These are phyloP conservation scores for Galbula dea DNA, from an alignment of 2,113 vertebrate genomes.

Conservation along the genomic window DNA sequence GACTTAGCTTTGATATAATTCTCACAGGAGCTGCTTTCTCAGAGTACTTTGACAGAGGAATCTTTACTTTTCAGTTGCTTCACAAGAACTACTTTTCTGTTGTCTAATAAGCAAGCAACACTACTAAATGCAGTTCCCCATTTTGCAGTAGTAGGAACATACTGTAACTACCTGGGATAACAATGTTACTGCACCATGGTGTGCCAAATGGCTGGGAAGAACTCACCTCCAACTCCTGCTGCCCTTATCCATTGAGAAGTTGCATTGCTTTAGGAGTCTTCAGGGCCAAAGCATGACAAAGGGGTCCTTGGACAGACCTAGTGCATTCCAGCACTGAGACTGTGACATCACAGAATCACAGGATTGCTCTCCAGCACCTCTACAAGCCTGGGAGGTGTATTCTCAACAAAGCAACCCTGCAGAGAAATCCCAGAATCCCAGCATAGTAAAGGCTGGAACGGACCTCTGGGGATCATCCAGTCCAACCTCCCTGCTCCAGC, in stretches of 20 bases:
- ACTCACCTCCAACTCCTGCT: neutral
- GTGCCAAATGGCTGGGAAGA: neutral
- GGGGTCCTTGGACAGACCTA: neutral
- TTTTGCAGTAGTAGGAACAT: neutral
- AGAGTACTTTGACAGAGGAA: neutral
- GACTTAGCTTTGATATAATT: neutral
- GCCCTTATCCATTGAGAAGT: neutral
- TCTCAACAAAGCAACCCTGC: no score
- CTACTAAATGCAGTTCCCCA: neutral
- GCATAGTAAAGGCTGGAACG: no score
- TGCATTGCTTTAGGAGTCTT: neutral
- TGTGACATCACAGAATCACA: fast-evolving
- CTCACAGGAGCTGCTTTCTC: neutral
- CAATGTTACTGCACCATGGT: neutral
- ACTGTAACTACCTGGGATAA: fast-evolving
- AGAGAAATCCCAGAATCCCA: no score
- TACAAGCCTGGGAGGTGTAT: no score
- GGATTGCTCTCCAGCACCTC: no score
- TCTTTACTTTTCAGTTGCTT: neutral
- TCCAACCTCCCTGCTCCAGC: no score
- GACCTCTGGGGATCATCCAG: no score
- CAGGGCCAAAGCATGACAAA: neutral
- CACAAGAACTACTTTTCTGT: neutral
- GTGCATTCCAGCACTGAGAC: neutral
- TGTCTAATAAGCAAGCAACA: neutral